Conservation (phyloP, 2,113 vertebrate species). For the Pteropus alecto region DNA sequence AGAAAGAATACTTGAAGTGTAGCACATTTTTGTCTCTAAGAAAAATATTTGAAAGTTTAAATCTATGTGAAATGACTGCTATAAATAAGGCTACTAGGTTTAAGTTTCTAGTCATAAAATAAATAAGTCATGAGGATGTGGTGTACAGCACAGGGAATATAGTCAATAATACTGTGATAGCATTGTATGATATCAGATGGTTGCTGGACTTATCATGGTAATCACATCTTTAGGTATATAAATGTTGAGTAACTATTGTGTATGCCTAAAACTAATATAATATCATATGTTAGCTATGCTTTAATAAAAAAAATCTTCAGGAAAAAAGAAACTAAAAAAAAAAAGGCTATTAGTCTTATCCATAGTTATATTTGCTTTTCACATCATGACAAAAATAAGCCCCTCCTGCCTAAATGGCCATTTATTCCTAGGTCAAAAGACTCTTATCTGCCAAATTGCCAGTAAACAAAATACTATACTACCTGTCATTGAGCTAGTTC, state of each 20-base stretch:
- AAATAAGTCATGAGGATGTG: too few species aligned
- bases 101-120: too few species aligned
- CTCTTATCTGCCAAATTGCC: not conserved
- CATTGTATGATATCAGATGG: too few species aligned
- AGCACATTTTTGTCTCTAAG: not conserved
- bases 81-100: not conserved
- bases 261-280: too few species aligned
- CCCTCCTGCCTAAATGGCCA: not conserved
- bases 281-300: too few species aligned
- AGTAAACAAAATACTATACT: constrained; percentile 18
- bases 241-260: too few species aligned
- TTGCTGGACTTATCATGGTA: too few species aligned
- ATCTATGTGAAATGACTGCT: not conserved
- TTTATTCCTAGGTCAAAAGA: not conserved
- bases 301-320: too few species aligned
- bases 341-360: not conserved
- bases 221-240: too few species aligned
- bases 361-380: not conserved
- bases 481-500: not conserved
- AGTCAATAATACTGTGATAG: too few species aligned
- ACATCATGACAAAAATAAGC: constrained; percentile 15
- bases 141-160: too few species aligned
- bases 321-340: not conserved
- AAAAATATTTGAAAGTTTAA: not conserved
- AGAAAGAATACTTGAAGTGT: not conserved